Evolutionary conservation across 2,113 vertebrate genomes (phyloP).

Genomic region (Pan troglodytes): NHGRI_mPanTro3-v2.1_pri NC_086015.1:15979001-15979500

Average conservation of each 20-base stretch:
- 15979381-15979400: neutral
- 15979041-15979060: neutral
- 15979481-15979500: neutral
- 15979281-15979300: neutral
- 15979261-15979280: neutral
- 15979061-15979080: neutral
- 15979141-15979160: rapidly evolving
- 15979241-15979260: neutral
- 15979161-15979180: neutral
- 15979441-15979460: neutral
- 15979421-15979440: neutral
- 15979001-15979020: neutral
- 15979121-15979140: neutral
- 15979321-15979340: neutral
- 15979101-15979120: neutral
- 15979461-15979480: neutral
- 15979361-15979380: neutral
- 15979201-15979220: neutral
- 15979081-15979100: neutral
- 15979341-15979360: neutral
- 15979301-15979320: neutral
- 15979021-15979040: neutral
- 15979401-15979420: neutral
- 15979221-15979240: neutral
- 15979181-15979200: neutral